Conservation (phyloP, 2,888 invertebrate species). For the Caradrina kadenii region DNA sequence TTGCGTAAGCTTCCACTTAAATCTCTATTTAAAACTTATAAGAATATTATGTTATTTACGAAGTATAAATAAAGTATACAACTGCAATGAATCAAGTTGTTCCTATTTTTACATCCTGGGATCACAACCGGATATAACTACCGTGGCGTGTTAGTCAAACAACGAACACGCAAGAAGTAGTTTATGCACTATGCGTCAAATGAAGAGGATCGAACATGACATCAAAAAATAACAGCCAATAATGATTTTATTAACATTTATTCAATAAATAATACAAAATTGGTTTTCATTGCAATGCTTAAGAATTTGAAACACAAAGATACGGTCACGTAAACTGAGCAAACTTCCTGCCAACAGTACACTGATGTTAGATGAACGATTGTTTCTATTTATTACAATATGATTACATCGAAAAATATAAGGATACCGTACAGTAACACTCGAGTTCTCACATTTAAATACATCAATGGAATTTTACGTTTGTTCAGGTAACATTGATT, state of each 20-base stretch:
- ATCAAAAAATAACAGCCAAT: constrained; percentile 58
- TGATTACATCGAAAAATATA: constrained; percentile 84
- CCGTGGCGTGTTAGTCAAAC: no score
- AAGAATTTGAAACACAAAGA: constrained; percentile 81
- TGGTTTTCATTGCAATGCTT: constrained; percentile 85
- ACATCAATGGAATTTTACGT: constrained; percentile 81
- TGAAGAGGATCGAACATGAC: neutral
- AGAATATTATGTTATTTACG: constrained; percentile 53
- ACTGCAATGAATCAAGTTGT: constrained; percentile 18
- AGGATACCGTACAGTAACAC: constrained; percentile 79
- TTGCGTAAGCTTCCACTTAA: constrained; percentile 4
- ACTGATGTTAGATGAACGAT: constrained; percentile 71
- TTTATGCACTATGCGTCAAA: no score
- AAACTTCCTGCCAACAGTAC: constrained; percentile 79
- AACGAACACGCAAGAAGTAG: no score
- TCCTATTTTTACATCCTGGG: constrained; percentile 1
- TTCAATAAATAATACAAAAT: constrained; percentile 90
- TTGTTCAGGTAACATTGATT: constrained; percentile 68
- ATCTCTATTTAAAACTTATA: constrained; percentile 43
- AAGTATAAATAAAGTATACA: constrained; percentile 58
- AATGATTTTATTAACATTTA: constrained; percentile 90
- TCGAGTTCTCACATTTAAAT: constrained; percentile 75
- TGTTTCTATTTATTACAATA: constrained; percentile 72
- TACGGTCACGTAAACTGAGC: constrained; percentile 84
- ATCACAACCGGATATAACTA: no score